These are phyloP conservation scores for Synanthedon vespiformis DNA, from an alignment of 2,888 invertebrate species.

Conservation along the genomic window DNA sequence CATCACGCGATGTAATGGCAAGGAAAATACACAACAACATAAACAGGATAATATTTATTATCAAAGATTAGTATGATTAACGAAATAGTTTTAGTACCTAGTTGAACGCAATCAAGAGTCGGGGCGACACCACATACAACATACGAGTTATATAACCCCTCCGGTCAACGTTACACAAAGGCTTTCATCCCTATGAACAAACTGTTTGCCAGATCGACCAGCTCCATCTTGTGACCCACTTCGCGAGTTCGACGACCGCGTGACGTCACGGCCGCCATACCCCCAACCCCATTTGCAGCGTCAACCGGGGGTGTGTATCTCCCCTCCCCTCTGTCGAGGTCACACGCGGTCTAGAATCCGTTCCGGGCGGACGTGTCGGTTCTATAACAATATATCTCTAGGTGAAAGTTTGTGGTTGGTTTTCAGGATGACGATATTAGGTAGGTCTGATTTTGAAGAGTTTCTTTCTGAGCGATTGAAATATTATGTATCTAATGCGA, in stretches of 20 bases:
- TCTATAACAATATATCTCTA: conserved; percentile 10
- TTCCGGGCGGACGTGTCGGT: conserved; percentile 28
- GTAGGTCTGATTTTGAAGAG: conserved; percentile 18
- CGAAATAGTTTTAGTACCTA: too few relatives aligned
- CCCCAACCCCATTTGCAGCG: conserved; percentile 21
- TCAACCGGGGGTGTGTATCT: conserved; percentile 51
- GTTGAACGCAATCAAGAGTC: too few relatives aligned
- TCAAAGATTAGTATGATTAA: too few relatives aligned
- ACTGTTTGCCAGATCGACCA: conserved; percentile 38
- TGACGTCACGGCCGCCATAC: conserved; percentile 52
- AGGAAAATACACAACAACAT: too few relatives aligned
- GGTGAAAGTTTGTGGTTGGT: conserved; percentile 15
- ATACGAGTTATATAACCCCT: not conserved
- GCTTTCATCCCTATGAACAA: conserved; percentile 20
- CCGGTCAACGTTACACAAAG: conserved; percentile 18
- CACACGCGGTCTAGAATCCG: conserved; percentile 43
- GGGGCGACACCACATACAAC: not conserved
- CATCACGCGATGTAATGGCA: too few relatives aligned
- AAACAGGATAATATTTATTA: too few relatives aligned
- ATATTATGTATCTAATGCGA: too few relatives aligned
- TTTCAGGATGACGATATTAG: conserved; percentile 46
- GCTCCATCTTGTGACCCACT: conserved; percentile 53
- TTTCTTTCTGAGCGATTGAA: too few relatives aligned
- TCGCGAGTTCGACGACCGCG: conserved; percentile 57
- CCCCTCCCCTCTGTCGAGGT: conserved; percentile 35